Conservation (phyloP, 2,888 invertebrate genomes). For the Euproctis similis region DNA sequence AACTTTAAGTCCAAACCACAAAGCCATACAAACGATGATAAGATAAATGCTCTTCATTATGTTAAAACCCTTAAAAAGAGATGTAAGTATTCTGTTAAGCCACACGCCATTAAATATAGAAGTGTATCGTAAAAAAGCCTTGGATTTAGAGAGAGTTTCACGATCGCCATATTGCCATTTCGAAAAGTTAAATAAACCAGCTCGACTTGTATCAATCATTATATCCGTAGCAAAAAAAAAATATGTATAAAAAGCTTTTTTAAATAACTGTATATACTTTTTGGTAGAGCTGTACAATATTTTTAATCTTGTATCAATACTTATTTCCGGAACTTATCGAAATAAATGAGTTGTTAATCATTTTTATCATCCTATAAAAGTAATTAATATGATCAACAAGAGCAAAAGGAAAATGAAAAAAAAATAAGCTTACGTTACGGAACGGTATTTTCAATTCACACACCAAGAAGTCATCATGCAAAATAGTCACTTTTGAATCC, state of each 20-base stretch:
- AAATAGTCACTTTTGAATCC: slow-evolving; percentile 10
- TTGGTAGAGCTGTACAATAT: no score
- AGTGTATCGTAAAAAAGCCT: no score
- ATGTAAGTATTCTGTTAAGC: no score
- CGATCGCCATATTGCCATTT: not conserved
- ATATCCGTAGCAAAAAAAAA: slow-evolving; percentile 4
- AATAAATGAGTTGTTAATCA: slow-evolving; percentile 1
- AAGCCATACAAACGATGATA: no score
- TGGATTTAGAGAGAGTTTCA: not conserved
- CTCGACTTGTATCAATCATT: slow-evolving; percentile 10
- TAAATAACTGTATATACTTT: no score
- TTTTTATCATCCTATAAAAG: slow-evolving; percentile 8
- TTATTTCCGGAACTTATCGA: slow-evolving; percentile 7
- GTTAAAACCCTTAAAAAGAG: no score
- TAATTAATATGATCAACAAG: no score
- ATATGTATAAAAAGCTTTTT: no score
- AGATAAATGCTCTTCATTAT: no score
- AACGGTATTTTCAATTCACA: slow-evolving; percentile 41
- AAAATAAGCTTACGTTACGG: slow-evolving; percentile 21
- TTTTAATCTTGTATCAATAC: no score
- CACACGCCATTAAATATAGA: no score
- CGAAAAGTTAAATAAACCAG: slow-evolving; percentile 8
- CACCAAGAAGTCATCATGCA: slow-evolving; percentile 41
- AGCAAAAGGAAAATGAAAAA: slow-evolving; percentile 28
- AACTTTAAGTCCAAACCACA: no score